Evolutionary conservation across 2,113 vertebrate genomes (phyloP).

Genomic region (Malurus cyaneus): DNA sequence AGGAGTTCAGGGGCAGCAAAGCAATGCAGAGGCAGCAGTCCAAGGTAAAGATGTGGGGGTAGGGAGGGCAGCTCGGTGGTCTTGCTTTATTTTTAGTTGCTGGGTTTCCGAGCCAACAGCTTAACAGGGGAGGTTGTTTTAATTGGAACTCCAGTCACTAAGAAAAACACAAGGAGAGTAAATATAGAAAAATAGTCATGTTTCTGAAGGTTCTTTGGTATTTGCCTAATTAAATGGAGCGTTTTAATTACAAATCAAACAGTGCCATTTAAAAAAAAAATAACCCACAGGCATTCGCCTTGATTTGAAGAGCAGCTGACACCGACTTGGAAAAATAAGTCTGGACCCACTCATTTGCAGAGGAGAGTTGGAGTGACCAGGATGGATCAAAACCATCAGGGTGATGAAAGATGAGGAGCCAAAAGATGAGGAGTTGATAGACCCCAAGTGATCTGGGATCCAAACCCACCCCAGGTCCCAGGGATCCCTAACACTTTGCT

Average conservation of each 20-base stretch:
- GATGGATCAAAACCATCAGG: not conserved
- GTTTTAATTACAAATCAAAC: constrained; percentile 33
- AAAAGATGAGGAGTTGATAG: not conserved
- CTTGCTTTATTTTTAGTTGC: constrained; percentile 1
- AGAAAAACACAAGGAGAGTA: constrained; percentile 26
- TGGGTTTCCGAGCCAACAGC: not conserved
- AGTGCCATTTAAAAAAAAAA: not conserved
- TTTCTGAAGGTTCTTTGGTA: constrained; percentile 23
- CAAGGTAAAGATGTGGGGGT: not conserved
- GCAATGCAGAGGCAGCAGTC: not conserved
- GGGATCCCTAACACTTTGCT: accelerated
- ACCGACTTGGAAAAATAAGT: accelerated
- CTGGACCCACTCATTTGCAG: not conserved
- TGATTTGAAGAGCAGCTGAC: not conserved
- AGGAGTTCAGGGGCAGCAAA: not conserved
- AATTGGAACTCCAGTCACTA: constrained; percentile 2
- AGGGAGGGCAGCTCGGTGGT: not conserved
- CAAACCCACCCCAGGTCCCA: not conserved
- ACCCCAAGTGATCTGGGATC: not conserved
- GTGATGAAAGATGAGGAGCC: no score
- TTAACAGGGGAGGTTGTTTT: not conserved
- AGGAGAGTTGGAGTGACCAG: not conserved
- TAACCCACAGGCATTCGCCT: not conserved
- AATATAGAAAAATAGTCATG: constrained; percentile 16
- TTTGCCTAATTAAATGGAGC: constrained; percentile 34